Evolutionary conservation across 2,797 vertebrate genomes (phyloP), one percentile per base, ranked within the genome.

Genomic region (Jordanella pulchra): DNA sequence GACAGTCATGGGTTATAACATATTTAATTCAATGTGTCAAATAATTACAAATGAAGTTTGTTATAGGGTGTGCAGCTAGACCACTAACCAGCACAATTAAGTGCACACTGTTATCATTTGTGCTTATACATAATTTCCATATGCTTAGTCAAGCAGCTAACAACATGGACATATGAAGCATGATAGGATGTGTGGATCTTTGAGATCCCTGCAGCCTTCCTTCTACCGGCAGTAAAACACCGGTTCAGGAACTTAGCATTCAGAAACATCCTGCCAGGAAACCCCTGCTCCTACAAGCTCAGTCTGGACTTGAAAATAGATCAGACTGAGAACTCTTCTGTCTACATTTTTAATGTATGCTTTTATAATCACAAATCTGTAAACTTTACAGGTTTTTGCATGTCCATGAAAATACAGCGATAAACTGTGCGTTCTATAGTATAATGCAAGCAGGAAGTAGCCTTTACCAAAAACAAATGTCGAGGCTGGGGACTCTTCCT

Each of bases 401-500:
- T 63, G 1, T 7, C 39, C 35, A 25, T 42, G 23, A 63, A 63
- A 63, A 42, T n/a, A 1, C 35, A n/a, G 13, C 14, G 39, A 44
- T 63, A 14, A 63, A 25, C 60, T 65, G 58, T 79, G 12, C 50
- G 4, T 65, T 65, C 21, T 12, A 2, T 11, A 39, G 39, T 27
- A 66, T 28, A 66, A n/a, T 50, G 25, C 56, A 74, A 79, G 79
- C 65, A 78, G 54, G 77, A 85, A 90, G 77, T 39, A 75, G 66
- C 3, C 54, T 81, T 95, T 94, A 99, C 98, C 97, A 99, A 89
- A 89, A 99, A 99, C 88, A 99, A 93, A 82, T 98, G 97, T n/a
- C 97, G 95, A 68, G 97, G 97, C 65, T 96, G 96, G 74, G 87
- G 93, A 86, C 80, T 95, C 90, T 96, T 97, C 81, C 96, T 95